Evolutionary conservation across 2,113 vertebrate species (phyloP).

Genomic region (Coreoperca whiteheadi): DNA sequence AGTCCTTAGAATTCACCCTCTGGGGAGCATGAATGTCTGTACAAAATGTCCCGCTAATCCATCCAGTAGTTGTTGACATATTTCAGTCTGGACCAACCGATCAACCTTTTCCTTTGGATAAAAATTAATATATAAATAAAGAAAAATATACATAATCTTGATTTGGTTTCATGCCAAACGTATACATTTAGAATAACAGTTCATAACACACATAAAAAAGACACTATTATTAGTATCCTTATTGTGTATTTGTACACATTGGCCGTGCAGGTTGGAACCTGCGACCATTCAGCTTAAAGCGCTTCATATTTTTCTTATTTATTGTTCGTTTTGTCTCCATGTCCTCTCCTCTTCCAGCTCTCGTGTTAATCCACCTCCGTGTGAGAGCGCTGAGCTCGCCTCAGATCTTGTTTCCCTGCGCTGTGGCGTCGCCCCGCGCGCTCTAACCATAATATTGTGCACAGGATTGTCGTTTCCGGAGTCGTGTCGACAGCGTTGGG

Average conservation of each 20-base stretch:
- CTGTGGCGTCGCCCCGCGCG: not conserved
- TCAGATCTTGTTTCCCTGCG: slow-evolving; percentile 26
- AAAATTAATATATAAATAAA: too few relatives aligned
- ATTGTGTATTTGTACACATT: not conserved
- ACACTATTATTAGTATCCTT: too few relatives aligned
- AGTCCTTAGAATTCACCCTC: too few relatives aligned
- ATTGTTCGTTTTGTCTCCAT: not conserved
- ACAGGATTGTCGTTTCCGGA: slow-evolving; percentile 43
- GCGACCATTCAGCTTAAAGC: not conserved
- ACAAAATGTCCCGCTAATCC: not conserved
- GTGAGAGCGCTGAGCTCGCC: not conserved
- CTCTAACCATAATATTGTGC: slow-evolving; percentile 36
- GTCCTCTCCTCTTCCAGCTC: not conserved
- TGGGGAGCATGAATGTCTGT: not conserved
- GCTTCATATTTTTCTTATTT: not conserved
- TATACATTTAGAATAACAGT: not conserved
- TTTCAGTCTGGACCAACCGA: too few relatives aligned
- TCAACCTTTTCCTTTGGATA: too few relatives aligned
- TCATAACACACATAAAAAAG: not conserved
- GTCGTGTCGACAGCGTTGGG: slow-evolving; percentile 15
- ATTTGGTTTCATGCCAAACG: not conserved
- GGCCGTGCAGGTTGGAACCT: not conserved
- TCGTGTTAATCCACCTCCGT: not conserved
- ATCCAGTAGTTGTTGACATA: not conserved
- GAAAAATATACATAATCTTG: too few relatives aligned